Evolutionary conservation across 2,888 invertebrate genomes (phyloP), one percentile per base, ranked within the genome.

Genomic region (Synergus laeviventris): DNA sequence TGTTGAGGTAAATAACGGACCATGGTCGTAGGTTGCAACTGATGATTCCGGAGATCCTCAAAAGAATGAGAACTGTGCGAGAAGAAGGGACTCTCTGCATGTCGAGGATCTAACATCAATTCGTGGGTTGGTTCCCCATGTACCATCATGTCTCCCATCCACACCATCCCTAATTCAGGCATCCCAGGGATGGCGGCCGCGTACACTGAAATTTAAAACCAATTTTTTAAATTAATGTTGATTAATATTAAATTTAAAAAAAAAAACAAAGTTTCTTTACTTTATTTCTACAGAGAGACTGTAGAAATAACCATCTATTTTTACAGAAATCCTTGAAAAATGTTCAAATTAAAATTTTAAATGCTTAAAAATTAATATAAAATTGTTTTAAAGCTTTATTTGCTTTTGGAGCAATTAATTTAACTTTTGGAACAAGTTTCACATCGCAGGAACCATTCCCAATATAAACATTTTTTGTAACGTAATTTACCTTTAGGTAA

Each of bases 131-230:
- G 87, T 78, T 91, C 91, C 70, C 88, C 88, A 70, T 91, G 91
- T 78, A 91, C 87, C 90, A 91, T 90, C 90, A 91, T 89, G 79
- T 91, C 92, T 60, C 94, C 94, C 94, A 95, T 94, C 94, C 94
- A 95, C 87, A 94, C 93, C 93, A 94, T 93, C 85, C 93, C 93
- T 89, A 93, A 91, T 87, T 94, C 94, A 82, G 93, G 91, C 85
- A 93, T 92, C 82, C 92, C 92, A 82, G 93, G 92, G 92, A 93
- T 93, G 86, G 91, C 85, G 83, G 91, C 86, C 78, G 90, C 87
- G 82, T 88, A 91, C 83, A 91, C 90, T 90, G 84, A 73, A 78
- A 62, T 76, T 74, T 74, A 76, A 76, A 36, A 74, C 60, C 38
- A 59, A 21, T 7, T 39, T 18, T 18, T 11, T 8, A 1, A 73